Evolutionary conservation across 2,797 vertebrate genomes (phyloP).

Genomic region (Hippoglossus hippoglossus): DNA sequence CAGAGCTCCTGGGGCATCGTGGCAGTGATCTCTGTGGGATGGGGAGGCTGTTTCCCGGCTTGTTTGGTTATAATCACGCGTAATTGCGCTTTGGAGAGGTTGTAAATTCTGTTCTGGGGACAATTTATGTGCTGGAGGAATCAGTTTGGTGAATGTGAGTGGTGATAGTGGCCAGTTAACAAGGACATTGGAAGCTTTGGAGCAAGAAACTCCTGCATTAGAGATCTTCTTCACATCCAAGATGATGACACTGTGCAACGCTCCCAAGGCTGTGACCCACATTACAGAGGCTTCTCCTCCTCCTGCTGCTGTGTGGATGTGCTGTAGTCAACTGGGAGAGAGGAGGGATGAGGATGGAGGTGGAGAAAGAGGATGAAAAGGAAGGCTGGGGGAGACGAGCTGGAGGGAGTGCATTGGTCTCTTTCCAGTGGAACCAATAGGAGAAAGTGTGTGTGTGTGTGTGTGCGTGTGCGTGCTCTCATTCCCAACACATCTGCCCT

Average conservation of each 20-base stretch:
- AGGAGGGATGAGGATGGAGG: conserved; percentile 2
- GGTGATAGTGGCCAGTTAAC: neutral
- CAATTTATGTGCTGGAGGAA: neutral
- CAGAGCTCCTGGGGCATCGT: no score
- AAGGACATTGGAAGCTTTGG: neutral
- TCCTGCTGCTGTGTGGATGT: conserved; percentile 33
- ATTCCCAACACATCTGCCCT: conserved; percentile 54
- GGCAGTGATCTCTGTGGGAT: no score
- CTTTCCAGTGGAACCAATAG: conserved; percentile 39
- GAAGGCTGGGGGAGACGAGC: conserved; percentile 12
- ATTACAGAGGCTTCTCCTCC: conserved; percentile 36
- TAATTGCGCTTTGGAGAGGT: conserved; percentile 28
- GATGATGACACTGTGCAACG: conserved; percentile 8
- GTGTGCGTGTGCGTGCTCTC: conserved; percentile 21
- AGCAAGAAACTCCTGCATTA: neutral
- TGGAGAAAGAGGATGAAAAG: conserved; percentile 5
- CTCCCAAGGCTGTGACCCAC: conserved; percentile 47
- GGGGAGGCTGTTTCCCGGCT: no score
- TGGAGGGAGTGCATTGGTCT: conserved; percentile 16
- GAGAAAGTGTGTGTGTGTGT: conserved; percentile 2
- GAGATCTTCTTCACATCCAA: neutral
- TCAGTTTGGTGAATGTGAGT: neutral
- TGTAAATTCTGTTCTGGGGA: neutral
- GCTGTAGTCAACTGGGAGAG: conserved; percentile 29
- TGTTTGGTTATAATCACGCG: conserved; percentile 5